Evolutionary conservation across 2,797 vertebrate species (phyloP), one percentile per base, ranked within the genome.

Genomic region (Danio kyathit): DNA sequence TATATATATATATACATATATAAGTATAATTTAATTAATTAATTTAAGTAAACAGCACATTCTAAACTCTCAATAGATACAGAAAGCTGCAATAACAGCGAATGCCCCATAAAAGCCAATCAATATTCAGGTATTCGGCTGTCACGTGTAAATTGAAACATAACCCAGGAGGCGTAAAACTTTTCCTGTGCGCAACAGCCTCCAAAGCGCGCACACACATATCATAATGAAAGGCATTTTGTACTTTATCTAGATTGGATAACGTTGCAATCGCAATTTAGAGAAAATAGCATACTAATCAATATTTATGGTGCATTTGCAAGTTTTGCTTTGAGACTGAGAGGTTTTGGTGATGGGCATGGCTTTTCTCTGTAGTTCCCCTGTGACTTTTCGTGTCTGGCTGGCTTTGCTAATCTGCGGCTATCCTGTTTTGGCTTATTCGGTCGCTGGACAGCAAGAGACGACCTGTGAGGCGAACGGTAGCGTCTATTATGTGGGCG

Each of bases 401-500:
- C 67, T 91, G 84, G 77, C 88, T 8, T 77, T 91, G 4, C 44
- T 91, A 29, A 64, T 93, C 44, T 89, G 80, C 84, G 88, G 85
- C 1, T 89, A 60, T 60, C 43, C 83, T 69, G 78, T 73, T 7
- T 70, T 79, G 0, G 83, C 90, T 43, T 94, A 93, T 83, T 93
- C 93, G 0, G 88, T 93, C 10, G 89, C 91, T 16, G 92, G 91
- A 0, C 94, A 94, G 0, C 93, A 94, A 4, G 94, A 93, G 3
- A 88, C 43, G 87, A 92, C 92, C 73, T 96, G 95, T 63, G 94
- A 96, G 80, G 95, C 93, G 4, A 95, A 95, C 86, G 95, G 93
- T 19, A 95, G 94, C 81, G 71, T 94, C 0, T 96, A 96, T 81
- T 95, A 95, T 86, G 90, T 94, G 6, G 95, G 95, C 0, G 95